These are phyloP conservation scores for Nezara viridula DNA, from an alignment of 2,888 invertebrate genomes.

Conservation along the genomic window DNA sequence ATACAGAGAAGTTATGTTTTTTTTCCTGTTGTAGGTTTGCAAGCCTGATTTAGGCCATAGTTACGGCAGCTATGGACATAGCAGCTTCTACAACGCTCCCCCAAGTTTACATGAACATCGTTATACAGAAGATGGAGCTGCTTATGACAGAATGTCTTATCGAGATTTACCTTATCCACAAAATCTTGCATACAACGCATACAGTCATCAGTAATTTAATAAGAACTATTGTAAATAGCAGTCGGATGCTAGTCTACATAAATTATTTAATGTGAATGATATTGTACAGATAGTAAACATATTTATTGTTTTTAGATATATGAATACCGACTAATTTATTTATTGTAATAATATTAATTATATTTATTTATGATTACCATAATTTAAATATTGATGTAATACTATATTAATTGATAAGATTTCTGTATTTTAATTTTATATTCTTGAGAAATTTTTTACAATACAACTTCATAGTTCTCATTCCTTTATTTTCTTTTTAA, in stretches of 20 bases:
- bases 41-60: constrained; percentile 70
- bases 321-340: not conserved
- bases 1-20: not conserved
- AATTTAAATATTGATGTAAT: not conserved
- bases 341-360: constrained; percentile 9
- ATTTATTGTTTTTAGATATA: not conserved
- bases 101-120: constrained; percentile 69
- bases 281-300: not conserved
- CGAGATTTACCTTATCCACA: constrained; percentile 63
- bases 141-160: constrained; percentile 62
- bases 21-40: constrained; percentile 72
- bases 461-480: no score
- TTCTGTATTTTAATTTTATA: no score
- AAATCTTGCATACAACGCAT: constrained; percentile 64
- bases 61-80: constrained; percentile 70
- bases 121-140: constrained; percentile 51
- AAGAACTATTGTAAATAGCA: constrained; percentile 37
- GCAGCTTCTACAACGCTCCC: constrained; percentile 75
- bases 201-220: constrained; percentile 54
- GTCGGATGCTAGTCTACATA: constrained; percentile 38
- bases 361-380: constrained; percentile 37
- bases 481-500: no score
- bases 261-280: constrained; percentile 28
- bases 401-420: not conserved
- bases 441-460: no score